Conservation (phyloP, 2,113 vertebrate species). For the Megalops atlanticus region DNA sequence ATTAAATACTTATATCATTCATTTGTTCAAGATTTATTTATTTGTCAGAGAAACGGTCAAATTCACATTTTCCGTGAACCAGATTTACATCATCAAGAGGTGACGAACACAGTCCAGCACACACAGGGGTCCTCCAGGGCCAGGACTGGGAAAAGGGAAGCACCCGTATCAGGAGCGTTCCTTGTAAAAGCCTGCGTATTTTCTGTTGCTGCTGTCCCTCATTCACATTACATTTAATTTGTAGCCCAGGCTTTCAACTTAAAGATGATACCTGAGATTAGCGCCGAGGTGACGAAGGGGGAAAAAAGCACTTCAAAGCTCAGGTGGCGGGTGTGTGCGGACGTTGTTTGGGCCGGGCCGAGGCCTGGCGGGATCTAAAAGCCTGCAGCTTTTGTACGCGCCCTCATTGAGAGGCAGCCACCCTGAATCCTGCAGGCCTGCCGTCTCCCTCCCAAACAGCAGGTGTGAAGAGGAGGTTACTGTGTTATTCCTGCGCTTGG, state of each 20-base stretch:
- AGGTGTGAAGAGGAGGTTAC: constrained; percentile 38
- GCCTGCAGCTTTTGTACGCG: constrained; percentile 36
- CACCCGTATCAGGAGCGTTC: background rate
- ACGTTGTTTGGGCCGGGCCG: constrained; percentile 4
- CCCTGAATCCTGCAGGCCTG: constrained; percentile 45
- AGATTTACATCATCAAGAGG: constrained; percentile 9
- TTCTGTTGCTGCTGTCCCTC: background rate
- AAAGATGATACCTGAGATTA: constrained; percentile 13
- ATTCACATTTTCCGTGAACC: background rate
- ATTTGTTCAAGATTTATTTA: constrained; percentile 39
- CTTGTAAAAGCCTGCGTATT: background rate
- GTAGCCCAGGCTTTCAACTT: background rate
- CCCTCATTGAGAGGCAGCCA: constrained; percentile 46
- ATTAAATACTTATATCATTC: background rate
- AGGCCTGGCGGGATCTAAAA: background rate
- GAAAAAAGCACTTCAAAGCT: constrained; percentile 36
- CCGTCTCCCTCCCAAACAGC: constrained; percentile 10
- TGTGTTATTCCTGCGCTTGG: background rate
- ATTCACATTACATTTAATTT: background rate
- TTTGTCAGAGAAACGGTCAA: constrained; percentile 17
- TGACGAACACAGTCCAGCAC: background rate
- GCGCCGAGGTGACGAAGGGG: background rate
- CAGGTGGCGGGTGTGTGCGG: background rate
- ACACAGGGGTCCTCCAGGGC: background rate
- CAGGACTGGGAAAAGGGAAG: background rate